A percentile compares a stretch with the other conserved stretches of the same genome.
These are phyloP conservation scores for Xyrauchen texanus DNA, from an alignment of 2,113 vertebrate genomes.

Conservation along the genomic window DNA sequence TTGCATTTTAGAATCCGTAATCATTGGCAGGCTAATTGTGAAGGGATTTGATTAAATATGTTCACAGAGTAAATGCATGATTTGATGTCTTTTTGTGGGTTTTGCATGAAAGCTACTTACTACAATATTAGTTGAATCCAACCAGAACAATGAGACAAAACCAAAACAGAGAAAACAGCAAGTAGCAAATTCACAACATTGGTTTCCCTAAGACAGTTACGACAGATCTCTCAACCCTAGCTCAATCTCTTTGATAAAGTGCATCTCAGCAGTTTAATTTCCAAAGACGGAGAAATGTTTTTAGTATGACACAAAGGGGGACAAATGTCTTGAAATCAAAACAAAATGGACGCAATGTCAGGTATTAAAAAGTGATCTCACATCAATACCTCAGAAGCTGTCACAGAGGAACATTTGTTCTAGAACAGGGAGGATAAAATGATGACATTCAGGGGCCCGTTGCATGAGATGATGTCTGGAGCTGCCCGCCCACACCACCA, in stretches of 20 bases:
- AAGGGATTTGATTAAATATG: no score
- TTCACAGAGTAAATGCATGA: no score
- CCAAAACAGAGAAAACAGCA: no score
- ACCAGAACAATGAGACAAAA: no score
- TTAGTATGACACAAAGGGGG: conserved; percentile 21
- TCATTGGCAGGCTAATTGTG: no score
- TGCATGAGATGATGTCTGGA: conserved; percentile 60
- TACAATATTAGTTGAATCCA: no score
- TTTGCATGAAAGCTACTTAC: no score
- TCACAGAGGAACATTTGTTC: conserved; percentile 44
- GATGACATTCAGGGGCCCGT: conserved; percentile 56
- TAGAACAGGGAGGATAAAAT: conserved; percentile 53
- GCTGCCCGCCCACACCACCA: conserved; percentile 55
- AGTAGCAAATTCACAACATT: background rate
- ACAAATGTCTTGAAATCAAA: conserved; percentile 23
- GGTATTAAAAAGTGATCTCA: conserved; percentile 37
- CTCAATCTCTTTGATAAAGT: conserved; percentile 39
- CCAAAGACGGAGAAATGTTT: conserved; percentile 30
- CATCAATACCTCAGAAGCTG: conserved; percentile 45
- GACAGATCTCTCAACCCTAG: background rate
- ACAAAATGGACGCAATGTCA: conserved; percentile 27
- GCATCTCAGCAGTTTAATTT: conserved; percentile 19
- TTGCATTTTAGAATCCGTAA: no score
- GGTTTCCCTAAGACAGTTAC: no score
- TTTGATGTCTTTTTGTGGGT: no score